A percentile compares a stretch with the other conserved stretches of the same genome.
These are phyloP conservation scores for Sardina pilchardus DNA, from an alignment of 2,113 vertebrate genomes.

Conservation along the genomic window DNA sequence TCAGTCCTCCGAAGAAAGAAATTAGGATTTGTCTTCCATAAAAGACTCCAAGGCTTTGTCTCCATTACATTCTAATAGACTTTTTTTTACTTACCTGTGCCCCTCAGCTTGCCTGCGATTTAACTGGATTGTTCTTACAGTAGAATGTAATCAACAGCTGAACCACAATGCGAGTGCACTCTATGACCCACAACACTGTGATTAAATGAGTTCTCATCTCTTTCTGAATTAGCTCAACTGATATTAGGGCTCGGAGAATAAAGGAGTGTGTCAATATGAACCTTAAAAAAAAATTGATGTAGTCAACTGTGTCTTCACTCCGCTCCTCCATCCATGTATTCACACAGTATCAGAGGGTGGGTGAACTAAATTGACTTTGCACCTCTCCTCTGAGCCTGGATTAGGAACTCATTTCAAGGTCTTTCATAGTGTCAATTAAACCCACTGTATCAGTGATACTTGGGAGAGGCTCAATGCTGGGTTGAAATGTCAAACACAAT, in stretches of 20 bases:
- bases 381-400: conserved; percentile 15
- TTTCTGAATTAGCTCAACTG: neutral
- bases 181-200: neutral
- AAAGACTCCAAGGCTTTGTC: conserved; percentile 3
- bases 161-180: neutral
- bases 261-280: neutral
- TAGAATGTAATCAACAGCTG: neutral
- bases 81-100: neutral
- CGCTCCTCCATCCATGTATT: neutral
- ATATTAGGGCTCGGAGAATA: neutral
- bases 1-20: neutral
- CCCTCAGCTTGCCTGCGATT: neutral
- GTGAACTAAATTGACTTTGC: neutral
- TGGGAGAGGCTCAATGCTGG: neutral
- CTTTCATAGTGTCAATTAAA: neutral
- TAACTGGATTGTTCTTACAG: neutral
- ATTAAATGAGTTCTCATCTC: neutral
- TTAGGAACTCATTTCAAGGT: conserved; percentile 19
- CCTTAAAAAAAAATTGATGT: neutral
- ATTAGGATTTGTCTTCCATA: neutral
- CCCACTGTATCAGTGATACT: neutral
- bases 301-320: neutral
- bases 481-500: conserved; percentile 3
- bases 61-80: neutral
- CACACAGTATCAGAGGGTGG: neutral